A percentile compares a stretch with the other conserved stretches of the same genome.
Conservation (phyloP, 2,888 invertebrate genomes). For the Sycophila texana region DNA sequence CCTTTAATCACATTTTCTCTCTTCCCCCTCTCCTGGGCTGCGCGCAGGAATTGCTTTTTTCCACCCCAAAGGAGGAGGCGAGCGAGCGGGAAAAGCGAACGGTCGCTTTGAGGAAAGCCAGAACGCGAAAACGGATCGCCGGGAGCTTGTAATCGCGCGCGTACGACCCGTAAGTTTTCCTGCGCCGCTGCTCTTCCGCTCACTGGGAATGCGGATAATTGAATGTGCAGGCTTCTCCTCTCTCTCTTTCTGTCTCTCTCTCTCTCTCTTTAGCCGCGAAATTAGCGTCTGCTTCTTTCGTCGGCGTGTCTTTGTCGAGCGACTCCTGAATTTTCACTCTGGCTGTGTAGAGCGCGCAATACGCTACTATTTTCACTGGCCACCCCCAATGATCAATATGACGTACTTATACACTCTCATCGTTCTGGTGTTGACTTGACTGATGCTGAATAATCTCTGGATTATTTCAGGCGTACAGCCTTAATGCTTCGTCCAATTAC, state of each 20-base stretch:
- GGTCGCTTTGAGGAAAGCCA: constrained; percentile 49
- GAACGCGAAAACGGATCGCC: constrained; percentile 41
- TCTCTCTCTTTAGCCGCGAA: constrained; percentile 26
- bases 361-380: neutral
- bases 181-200: constrained; percentile 34
- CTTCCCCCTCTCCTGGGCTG: neutral
- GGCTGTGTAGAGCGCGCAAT: neutral
- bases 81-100: constrained; percentile 26
- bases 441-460: neutral
- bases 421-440: neutral
- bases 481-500: neutral
- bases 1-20: constrained; percentile 55
- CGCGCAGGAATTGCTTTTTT: constrained; percentile 53
- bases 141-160: constrained; percentile 39
- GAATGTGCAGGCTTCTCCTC: constrained; percentile 37
- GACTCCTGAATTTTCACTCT: neutral
- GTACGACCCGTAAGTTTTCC: constrained; percentile 37
- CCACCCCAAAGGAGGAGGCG: constrained; percentile 50
- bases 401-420: neutral
- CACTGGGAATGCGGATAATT: constrained; percentile 53
- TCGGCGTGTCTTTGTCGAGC: constrained; percentile 19
- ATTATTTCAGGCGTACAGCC: neutral
- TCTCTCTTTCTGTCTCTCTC: neutral
- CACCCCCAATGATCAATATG: neutral
- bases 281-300: constrained; percentile 37